Conservation (phyloP, 2,797 vertebrate species). For the Helicolenus hilgendorfi region DNA sequence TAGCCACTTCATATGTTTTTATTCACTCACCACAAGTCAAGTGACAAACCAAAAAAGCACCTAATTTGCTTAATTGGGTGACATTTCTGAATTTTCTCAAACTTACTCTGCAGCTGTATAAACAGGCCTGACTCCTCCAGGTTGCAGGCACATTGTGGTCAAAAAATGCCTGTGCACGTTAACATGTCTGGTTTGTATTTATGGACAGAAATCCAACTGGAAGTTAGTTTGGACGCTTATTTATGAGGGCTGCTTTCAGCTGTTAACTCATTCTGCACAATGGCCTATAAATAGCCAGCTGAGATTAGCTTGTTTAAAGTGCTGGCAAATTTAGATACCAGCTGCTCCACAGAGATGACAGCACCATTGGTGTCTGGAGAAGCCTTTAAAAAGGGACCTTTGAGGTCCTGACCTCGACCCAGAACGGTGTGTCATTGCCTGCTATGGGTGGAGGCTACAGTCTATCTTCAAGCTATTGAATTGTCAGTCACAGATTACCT, state of each 20-base stretch:
- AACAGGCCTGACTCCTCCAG: neutral
- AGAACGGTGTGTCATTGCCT: neutral
- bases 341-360: constrained; percentile 24
- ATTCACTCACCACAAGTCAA: neutral
- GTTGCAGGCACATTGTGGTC: neutral
- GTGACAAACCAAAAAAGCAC: neutral
- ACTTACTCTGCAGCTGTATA: neutral
- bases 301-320: constrained; percentile 27
- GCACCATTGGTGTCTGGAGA: neutral
- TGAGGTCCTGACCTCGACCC: neutral
- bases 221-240: neutral
- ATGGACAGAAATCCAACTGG: neutral
- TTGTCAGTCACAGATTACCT: no score
- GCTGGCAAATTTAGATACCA: constrained; percentile 31
- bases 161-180: neutral
- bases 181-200: neutral
- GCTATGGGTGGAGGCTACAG: neutral
- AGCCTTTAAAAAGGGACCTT: neutral
- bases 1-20: neutral
- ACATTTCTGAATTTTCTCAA: neutral
- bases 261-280: constrained; percentile 9
- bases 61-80: neutral
- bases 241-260: neutral
- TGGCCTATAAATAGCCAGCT: constrained; percentile 36
- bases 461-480: neutral